phyloP scores from a whole-genome alignment of 2,113 vertebrate genomes.

The Lonchura striata region DNA sequence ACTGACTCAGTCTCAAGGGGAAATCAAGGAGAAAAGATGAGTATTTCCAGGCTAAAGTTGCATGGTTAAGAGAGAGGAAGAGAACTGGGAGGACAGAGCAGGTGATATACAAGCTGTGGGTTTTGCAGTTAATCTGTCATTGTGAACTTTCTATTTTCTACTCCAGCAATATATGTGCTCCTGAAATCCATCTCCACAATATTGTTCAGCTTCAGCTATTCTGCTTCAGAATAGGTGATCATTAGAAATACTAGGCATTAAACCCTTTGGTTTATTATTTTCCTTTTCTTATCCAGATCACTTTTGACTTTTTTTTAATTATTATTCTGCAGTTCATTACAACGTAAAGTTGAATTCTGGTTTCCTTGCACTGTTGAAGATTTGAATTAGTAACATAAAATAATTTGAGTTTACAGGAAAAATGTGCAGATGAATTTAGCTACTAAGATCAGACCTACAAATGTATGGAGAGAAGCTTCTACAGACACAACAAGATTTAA shows the following conservation, averaged over 20 bases:
- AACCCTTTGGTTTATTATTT: background rate
- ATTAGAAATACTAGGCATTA: background rate
- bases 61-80: background rate
- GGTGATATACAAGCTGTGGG: background rate
- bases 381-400: background rate
- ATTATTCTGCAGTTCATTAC: background rate
- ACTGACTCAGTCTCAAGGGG: background rate
- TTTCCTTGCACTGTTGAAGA: background rate
- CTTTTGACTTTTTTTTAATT: background rate
- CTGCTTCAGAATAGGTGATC: background rate
- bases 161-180: background rate
- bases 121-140: background rate
- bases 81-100: background rate
- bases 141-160: background rate
- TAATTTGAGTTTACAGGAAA: background rate
- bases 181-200: background rate
- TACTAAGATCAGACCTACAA: background rate
- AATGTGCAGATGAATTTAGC: background rate
- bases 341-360: background rate
- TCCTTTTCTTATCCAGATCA: background rate
- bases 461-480: background rate
- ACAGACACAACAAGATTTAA: background rate
- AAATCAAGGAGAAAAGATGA: background rate
- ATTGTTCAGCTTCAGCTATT: background rate
- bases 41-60: background rate